Evolutionary conservation across 2,797 vertebrate species (phyloP).

Genomic region (Alfaro cultratus): DNA sequence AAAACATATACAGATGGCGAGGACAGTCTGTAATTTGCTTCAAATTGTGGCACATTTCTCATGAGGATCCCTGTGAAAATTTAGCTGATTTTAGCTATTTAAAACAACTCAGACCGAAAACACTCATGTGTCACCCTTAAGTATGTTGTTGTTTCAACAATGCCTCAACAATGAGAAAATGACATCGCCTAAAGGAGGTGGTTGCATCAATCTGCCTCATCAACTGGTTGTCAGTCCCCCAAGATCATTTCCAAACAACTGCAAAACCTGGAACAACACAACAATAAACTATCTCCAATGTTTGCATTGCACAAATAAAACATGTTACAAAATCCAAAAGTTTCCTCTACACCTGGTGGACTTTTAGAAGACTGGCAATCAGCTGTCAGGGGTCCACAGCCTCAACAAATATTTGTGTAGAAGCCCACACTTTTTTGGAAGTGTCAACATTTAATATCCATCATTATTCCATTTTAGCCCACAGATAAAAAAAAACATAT

Average conservation of each 20-base stretch:
- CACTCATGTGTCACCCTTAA: background rate
- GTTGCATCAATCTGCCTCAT: background rate
- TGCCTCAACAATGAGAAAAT: background rate
- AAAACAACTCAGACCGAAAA: background rate
- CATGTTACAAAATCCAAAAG: background rate
- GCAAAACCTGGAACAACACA: background rate
- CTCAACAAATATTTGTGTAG: background rate
- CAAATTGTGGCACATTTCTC: background rate
- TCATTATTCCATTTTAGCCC: background rate
- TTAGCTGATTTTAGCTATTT: background rate
- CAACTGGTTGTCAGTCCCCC: background rate
- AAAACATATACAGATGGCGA: background rate
- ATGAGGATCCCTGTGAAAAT: background rate
- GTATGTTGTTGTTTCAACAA: background rate
- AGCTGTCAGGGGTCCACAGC: background rate
- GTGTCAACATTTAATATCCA: background rate
- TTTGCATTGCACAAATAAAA: background rate
- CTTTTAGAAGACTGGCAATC: background rate
- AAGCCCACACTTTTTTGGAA: background rate
- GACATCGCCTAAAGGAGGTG: background rate
- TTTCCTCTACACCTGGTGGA: background rate
- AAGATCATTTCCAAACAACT: background rate
- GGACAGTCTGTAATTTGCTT: background rate
- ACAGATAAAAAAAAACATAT: background rate
- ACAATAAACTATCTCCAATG: background rate